Base-by-base conservation (phyloP, 2,797 vertebrate species). In the Australoheros facetus region DNA sequence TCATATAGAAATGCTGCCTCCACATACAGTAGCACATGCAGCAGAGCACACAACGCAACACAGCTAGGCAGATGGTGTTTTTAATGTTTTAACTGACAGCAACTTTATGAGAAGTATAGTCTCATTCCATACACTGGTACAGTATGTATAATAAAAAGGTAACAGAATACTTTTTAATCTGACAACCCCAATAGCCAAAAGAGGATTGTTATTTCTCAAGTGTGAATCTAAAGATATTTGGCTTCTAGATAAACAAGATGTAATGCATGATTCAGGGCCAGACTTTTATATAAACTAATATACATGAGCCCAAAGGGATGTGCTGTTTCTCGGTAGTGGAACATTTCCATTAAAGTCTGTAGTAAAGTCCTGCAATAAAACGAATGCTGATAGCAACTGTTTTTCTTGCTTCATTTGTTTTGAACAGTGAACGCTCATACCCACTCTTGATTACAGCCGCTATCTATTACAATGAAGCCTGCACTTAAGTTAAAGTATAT, bases 371-470 rank as follows among this genome's bases (percentile, higher is more conserved):
- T 69, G 69, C 78, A 75, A 56, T 88, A 75, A 82, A 75, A 23
- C 55, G 2, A 64, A 75, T 37, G 70, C 45, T 86, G 73, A 84
- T 75, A 4, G 79, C 57, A 8, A 64, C 74, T 66, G 56, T 62
- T 76, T 80, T 32, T 76, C 69, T 75, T 37, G 57, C 78, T 83
- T 78, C 56, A 78, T 86, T 87, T 81, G 74, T 64, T 87, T 79
- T 77, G 3, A 76, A 56, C n/a, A 39, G 23, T 13, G 2, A 57
- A 66, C 77, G 57, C 81, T 58, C 26, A 81, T 73, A 79, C 59
- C 13, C 51, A 28, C 56, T 45, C 75, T 59, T 54, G n/a, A 70
- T 58, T 83, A 87, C 39, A 28, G 58, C 59, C 71, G 19, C 48
- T 71, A 57, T 74, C 69, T 80, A 26, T 64, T 66, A 62, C 34